Evolutionary conservation across 2,888 invertebrate genomes (phyloP).

Genomic region (Ophraella communa): DNA sequence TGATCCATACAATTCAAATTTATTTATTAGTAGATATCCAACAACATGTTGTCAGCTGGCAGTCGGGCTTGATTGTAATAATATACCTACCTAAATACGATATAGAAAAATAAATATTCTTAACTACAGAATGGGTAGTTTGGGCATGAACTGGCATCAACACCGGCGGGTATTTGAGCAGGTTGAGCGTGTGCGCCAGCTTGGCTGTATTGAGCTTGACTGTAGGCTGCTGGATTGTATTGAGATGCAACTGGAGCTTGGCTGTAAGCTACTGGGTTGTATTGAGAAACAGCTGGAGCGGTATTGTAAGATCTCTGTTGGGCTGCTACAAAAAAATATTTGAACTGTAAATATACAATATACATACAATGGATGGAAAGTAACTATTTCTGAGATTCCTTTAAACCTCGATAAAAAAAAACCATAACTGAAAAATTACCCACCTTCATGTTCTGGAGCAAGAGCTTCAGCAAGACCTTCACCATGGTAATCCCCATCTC

Average conservation of each 20-base stretch:
- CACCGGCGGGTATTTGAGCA: slow-evolving; percentile 52
- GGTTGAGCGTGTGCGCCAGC: slow-evolving; percentile 41
- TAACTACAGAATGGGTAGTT: slow-evolving; percentile 52
- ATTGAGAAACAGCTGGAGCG: slow-evolving; percentile 30
- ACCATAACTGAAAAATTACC: slow-evolving; percentile 7
- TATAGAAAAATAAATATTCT: slow-evolving; percentile 6
- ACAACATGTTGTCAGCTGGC: slow-evolving; percentile 50
- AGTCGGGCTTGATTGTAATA: slow-evolving; percentile 40
- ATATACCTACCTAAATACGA: slow-evolving; percentile 6
- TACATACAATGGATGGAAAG: too few species aligned
- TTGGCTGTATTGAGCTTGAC: slow-evolving; percentile 37
- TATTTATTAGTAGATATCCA: slow-evolving; percentile 31
- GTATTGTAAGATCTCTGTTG: slow-evolving; percentile 17
- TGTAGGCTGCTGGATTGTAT: slow-evolving; percentile 33
- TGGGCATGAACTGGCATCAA: slow-evolving; percentile 51
- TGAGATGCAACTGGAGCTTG: slow-evolving; percentile 25
- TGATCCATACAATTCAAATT: slow-evolving; percentile 40
- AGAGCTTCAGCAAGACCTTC: slow-evolving; percentile 53
- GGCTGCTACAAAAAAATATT: not conserved
- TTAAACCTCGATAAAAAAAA: not conserved
- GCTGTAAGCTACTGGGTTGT: too few species aligned
- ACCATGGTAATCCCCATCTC: slow-evolving; percentile 53
- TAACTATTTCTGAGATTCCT: too few species aligned
- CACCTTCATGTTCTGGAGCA: slow-evolving; percentile 49
- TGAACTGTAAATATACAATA: too few species aligned